Evolutionary conservation across 2,888 invertebrate species (phyloP), one percentile per base, ranked within the genome.

Genomic region (Drosophila gaucha): DNA sequence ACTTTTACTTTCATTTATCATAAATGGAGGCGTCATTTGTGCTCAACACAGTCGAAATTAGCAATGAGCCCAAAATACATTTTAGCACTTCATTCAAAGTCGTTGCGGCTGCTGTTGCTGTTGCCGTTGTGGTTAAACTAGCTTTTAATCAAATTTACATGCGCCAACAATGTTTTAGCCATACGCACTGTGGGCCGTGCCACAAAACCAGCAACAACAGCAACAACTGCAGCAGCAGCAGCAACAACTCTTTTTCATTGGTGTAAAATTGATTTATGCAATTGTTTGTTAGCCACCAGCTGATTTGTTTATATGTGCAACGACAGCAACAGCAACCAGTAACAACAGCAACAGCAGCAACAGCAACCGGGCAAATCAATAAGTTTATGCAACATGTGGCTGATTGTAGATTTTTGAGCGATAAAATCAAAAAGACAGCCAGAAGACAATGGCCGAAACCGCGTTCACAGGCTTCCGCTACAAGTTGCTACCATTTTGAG

Each of bases 1-100:
- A 86, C 84, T 85, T 85, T 85, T 85, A 85, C 87, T 85, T 85
- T 85, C 84, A 85, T 85, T 80, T 85, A 85, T 85, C 84, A 85
- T 68, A 80, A 85, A 82, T 85, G 85, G 69, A 77, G 80, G 80
- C 84, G 84, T 78, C 80, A 74, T 72, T 74, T 67, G 47, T 65
- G 64, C 46, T 57, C 64, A 47, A 67, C 58, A 73, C 80, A 59
- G 55, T 78, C 75, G 58, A 73, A 86, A 82, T 82, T 86, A 86
- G 82, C 84, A 75, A 70, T 57, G 59, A 39, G 64, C 33, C 44
- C 26, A 47, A 60, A 54, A 47, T 36, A 41, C 56, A 52, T 67
- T 76, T 82, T 87, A 85, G 80, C 84, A 85, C 82, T 82, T 83
- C 75, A 78, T 80, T 85, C 46, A 31, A 31, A 31, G 46, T 2